Conservation (phyloP, 2,797 vertebrate species). For the Bradypus variegatus region DNA sequence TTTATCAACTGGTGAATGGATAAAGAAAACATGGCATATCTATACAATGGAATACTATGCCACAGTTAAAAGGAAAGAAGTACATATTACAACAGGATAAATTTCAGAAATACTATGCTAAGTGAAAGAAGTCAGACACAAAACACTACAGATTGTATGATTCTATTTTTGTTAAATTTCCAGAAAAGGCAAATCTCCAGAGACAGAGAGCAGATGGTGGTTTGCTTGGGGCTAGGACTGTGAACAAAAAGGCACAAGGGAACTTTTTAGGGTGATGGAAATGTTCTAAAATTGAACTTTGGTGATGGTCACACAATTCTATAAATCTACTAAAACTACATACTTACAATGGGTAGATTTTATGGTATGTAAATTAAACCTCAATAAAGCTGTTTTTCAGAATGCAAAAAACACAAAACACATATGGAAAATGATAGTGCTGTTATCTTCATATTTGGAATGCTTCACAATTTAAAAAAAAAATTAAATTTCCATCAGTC, state of each 20-base stretch:
- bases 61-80: no score
- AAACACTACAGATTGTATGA: no score
- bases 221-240: no score
- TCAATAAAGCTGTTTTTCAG: background rate
- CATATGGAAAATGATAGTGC: background rate
- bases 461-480: background rate
- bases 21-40: no score
- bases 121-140: background rate
- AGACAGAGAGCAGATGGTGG: no score
- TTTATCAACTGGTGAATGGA: no score
- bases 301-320: background rate
- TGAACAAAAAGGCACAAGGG: no score
- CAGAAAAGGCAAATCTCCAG: no score
- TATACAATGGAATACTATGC: no score
- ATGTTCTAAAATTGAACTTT: background rate
- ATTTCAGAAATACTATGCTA: background rate
- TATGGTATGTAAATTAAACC: background rate
- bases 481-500: background rate
- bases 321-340: background rate
- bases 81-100: background rate
- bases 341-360: background rate
- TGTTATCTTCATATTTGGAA: no score
- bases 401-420: background rate
- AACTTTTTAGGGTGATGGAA: background rate
- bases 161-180: no score